These are phyloP conservation scores for Sebastes cheni DNA, from an alignment of 2,797 vertebrate species.

Conservation along the genomic window DNA sequence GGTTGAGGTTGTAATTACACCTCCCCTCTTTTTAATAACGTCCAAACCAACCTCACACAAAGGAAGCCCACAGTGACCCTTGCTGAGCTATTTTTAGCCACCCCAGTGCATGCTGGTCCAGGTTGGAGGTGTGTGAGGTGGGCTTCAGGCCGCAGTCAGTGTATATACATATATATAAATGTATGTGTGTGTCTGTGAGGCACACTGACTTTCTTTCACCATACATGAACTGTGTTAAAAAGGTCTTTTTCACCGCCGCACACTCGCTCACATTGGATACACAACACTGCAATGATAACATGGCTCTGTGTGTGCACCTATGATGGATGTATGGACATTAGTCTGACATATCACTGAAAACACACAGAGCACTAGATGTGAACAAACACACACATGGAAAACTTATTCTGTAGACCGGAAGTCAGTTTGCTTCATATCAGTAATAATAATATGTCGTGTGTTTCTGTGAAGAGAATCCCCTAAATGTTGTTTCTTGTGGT, in stretches of 20 bases:
- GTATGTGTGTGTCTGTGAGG: constrained; percentile 52
- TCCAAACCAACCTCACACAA: constrained; percentile 57
- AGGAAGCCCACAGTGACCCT: constrained; percentile 64
- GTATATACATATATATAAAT: constrained; percentile 22
- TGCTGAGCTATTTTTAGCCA: constrained; percentile 69
- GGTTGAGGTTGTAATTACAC: constrained; percentile 29
- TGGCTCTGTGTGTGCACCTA: neutral
- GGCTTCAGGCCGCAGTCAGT: constrained; percentile 16
- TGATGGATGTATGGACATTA: constrained; percentile 43
- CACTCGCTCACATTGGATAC: constrained; percentile 22
- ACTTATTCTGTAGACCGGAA: neutral
- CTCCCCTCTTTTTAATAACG: constrained; percentile 51
- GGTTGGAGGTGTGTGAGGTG: constrained; percentile 43
- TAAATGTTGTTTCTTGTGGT: neutral
- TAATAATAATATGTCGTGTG: neutral
- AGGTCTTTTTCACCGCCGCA: constrained; percentile 58
- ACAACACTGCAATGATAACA: constrained; percentile 35
- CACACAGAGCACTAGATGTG: neutral
- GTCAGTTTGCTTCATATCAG: neutral
- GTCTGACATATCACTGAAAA: constrained; percentile 28
- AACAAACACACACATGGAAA: constrained; percentile 3
- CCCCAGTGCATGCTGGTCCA: constrained; percentile 41
- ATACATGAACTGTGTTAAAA: constrained; percentile 74
- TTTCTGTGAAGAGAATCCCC: neutral
- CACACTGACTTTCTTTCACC: constrained; percentile 81